Evolutionary conservation across 2,113 vertebrate species (phyloP).

Genomic region (Daubentonia madagascariensis): DNA sequence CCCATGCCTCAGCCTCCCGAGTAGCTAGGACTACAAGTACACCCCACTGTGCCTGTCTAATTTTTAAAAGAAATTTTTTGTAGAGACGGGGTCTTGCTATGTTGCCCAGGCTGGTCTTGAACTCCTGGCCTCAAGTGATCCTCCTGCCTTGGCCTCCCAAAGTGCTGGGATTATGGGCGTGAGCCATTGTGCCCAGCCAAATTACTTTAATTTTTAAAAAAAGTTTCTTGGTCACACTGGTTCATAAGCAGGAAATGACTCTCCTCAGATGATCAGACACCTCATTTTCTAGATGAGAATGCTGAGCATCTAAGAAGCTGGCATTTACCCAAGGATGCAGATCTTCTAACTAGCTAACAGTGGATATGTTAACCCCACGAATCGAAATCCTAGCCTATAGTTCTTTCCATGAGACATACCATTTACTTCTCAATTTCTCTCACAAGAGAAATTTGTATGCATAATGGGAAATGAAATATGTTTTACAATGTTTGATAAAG

Average conservation of each 20-base stretch:
- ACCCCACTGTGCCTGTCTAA: too few relatives aligned
- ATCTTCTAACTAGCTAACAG: neutral
- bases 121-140: too few relatives aligned
- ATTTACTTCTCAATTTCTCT: neutral
- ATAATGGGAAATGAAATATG: neutral
- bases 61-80: too few relatives aligned
- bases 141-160: too few relatives aligned
- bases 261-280: neutral
- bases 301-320: neutral
- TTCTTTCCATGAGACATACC: neutral
- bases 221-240: neutral
- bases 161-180: too few relatives aligned
- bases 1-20: too few relatives aligned
- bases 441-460: neutral
- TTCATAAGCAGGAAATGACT: neutral
- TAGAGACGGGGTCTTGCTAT: too few relatives aligned
- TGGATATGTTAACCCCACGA: too few relatives aligned
- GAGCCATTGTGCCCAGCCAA: too few relatives aligned
- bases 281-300: neutral
- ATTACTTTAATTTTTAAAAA: neutral
- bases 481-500: neutral
- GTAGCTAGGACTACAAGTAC: too few relatives aligned
- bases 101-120: too few relatives aligned
- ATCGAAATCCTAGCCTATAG: neutral
- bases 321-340: neutral